These are phyloP conservation scores for Drosophila anceps DNA, from an alignment of 2,888 invertebrate species.

Conservation along the genomic window DNA sequence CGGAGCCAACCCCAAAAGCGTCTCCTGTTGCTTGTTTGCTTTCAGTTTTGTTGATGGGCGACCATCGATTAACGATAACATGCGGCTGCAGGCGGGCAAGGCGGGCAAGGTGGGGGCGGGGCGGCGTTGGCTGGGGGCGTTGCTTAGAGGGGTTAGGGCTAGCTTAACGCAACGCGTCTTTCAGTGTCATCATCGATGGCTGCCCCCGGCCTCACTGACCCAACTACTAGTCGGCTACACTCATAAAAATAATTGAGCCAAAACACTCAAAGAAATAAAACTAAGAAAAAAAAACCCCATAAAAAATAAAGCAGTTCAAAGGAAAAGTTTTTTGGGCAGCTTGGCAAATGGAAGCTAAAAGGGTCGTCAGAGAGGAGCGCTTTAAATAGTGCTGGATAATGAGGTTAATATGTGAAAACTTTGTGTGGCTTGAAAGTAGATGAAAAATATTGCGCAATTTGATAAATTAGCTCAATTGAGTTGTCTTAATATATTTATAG, in stretches of 20 bases:
- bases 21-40: slow-evolving; percentile 76
- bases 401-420: not conserved
- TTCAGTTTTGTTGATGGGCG: slow-evolving; percentile 69
- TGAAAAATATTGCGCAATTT: not conserved
- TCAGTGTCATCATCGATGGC: slow-evolving; percentile 69
- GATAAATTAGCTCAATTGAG: no score
- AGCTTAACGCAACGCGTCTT: slow-evolving; percentile 36
- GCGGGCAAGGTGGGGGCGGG: not conserved
- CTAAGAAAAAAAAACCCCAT: slow-evolving; percentile 6
- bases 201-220: slow-evolving; percentile 28
- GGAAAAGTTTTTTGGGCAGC: not conserved
- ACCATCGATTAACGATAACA: slow-evolving; percentile 79
- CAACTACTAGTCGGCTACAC: slow-evolving; percentile 38
- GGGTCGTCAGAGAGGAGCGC: not conserved
- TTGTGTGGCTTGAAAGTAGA: not conserved
- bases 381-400: not conserved
- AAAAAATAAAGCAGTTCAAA: slow-evolving; percentile 4
- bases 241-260: slow-evolving; percentile 49
- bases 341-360: not conserved
- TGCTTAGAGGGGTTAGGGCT: slow-evolving; percentile 8
- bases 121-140: not conserved
- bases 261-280: slow-evolving; percentile 6
- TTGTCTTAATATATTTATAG: not conserved
- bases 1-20: slow-evolving; percentile 56
- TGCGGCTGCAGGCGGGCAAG: slow-evolving; percentile 18